These are phyloP conservation scores for Falco punctatus DNA, from an alignment of 2,113 vertebrate genomes.

Conservation along the genomic window DNA sequence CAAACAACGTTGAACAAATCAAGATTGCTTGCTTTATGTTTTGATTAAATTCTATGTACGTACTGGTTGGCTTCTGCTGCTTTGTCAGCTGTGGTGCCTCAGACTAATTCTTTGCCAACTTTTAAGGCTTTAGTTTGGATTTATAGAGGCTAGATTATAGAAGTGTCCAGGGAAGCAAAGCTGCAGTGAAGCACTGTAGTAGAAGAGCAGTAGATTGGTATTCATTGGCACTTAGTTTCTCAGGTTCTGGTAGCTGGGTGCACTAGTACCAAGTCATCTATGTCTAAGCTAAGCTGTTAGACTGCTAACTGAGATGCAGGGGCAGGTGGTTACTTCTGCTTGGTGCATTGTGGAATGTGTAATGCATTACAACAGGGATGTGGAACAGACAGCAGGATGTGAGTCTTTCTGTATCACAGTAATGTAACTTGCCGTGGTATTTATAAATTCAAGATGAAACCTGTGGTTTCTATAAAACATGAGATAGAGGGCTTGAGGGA, in stretches of 20 bases:
- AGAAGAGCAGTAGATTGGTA: not conserved
- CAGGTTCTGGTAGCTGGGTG: not conserved
- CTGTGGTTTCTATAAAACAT: not conserved
- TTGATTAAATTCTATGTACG: not conserved
- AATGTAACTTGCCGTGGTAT: not conserved
- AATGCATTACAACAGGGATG: not conserved
- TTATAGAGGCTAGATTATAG: not conserved
- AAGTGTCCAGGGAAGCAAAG: not conserved
- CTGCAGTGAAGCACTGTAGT: not conserved
- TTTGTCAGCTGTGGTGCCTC: rapidly evolving
- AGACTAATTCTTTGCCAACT: not conserved
- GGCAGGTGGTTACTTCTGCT: not conserved
- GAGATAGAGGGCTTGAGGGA: not conserved
- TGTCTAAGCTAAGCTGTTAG: not conserved
- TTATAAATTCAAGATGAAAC: not conserved
- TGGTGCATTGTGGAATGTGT: not conserved
- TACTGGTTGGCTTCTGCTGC: not conserved
- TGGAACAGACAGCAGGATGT: not conserved
- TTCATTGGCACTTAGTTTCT: not conserved
- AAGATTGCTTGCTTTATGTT: not conserved
- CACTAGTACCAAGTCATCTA: not conserved
- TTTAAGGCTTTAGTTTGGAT: not conserved
- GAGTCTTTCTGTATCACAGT: not conserved
- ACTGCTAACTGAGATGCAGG: not conserved
- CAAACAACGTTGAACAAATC: not conserved